Evolutionary conservation across 2,888 invertebrate species (phyloP), one percentile per base, ranked within the genome.

Genomic region (Parelbella ahira): DNA sequence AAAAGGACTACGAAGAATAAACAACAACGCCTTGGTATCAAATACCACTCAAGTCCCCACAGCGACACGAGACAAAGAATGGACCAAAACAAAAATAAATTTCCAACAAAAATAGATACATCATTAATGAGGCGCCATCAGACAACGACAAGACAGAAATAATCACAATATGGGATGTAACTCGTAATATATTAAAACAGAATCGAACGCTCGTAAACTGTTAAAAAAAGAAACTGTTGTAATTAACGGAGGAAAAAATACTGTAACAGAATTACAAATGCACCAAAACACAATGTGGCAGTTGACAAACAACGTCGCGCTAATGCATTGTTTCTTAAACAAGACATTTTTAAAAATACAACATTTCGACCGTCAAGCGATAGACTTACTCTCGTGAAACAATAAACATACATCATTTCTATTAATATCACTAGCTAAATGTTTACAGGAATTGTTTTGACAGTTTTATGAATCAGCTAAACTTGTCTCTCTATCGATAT

Each of bases 321-420:
- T 74, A 79, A 80, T 78, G 79, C 77, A 74, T 76, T 81, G 81
- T 82, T 76, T 71, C 69, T 60, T 58, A 79, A 81, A 83, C 79
- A 79, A 64, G 59, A 52, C 50, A 47, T 53, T 56, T 33, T 58
- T n/a, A 56, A 58, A 60, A 65, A 54, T 59, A 51, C 41, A 50
- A 49, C 54, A 50, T 56, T 54, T 57, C n/a, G n/a, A n/a, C n/a
- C 15, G 29, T 24, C 4, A 30, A 18, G 9, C 20, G 21, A 28
- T 20, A 3, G 13, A 21, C 6, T 15, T n/a, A n/a, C n/a, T n/a
- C n/a, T n/a, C n/a, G n/a, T n/a, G n/a, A n/a, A n/a, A n/a, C n/a
- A n/a, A n/a, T n/a, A n/a, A n/a, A n/a, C n/a, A n/a, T n/a, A n/a
- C n/a, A n/a, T n/a, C n/a, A n/a, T n/a, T n/a, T n/a, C n/a, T n/a